phyloP scores from a whole-genome alignment of 1,140 invertebrate species.

The Drepana arcuata region DNA sequence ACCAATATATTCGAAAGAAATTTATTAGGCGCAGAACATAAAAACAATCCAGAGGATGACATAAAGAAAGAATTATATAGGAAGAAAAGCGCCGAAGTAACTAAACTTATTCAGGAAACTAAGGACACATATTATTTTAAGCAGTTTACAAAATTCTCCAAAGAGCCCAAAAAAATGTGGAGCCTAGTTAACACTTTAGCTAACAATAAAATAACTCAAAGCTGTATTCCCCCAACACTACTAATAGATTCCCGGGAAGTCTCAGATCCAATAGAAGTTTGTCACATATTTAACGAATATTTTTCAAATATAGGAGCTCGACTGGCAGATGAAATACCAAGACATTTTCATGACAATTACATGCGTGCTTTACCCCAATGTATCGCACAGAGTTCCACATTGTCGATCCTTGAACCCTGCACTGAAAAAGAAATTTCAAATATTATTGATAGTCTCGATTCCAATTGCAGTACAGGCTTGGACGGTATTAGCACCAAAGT shows the following conservation, averaged over 20 bases:
- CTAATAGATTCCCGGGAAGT: not conserved
- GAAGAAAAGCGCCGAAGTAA: slow-evolving; percentile 11
- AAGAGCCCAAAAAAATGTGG: slow-evolving; percentile 21
- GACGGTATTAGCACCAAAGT: slow-evolving; percentile 16
- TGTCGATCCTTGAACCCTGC: not conserved
- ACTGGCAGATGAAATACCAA: slow-evolving; percentile 15
- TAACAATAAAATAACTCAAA: slow-evolving; percentile 11
- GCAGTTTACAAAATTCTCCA: slow-evolving; percentile 5
- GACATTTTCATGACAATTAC: slow-evolving; percentile 5
- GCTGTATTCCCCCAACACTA: not conserved
- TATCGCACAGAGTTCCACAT: slow-evolving; percentile 1
- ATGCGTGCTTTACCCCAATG: not conserved
- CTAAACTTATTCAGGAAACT: slow-evolving; percentile 9
- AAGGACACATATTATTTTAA: slow-evolving; percentile 17
- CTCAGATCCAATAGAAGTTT: slow-evolving; percentile 11
- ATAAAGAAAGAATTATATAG: slow-evolving; percentile 2
- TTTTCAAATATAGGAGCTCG: slow-evolving; percentile 15
- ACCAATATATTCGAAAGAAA: slow-evolving; percentile 13
- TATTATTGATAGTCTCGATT: slow-evolving; percentile 16
- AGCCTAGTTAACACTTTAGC: slow-evolving; percentile 9
- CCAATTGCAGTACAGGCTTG: slow-evolving; percentile 15
- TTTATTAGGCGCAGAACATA: slow-evolving; percentile 4
- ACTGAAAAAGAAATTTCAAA: slow-evolving; percentile 11
- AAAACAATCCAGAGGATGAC: slow-evolving; percentile 4
- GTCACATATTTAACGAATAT: slow-evolving; percentile 19